Percentiles rank a stretch among this genome's conserved stretches.
These are phyloP conservation scores for Thecocarcelia acutangulata DNA, from an alignment of 2,888 invertebrate species.

Conservation along the genomic window DNA sequence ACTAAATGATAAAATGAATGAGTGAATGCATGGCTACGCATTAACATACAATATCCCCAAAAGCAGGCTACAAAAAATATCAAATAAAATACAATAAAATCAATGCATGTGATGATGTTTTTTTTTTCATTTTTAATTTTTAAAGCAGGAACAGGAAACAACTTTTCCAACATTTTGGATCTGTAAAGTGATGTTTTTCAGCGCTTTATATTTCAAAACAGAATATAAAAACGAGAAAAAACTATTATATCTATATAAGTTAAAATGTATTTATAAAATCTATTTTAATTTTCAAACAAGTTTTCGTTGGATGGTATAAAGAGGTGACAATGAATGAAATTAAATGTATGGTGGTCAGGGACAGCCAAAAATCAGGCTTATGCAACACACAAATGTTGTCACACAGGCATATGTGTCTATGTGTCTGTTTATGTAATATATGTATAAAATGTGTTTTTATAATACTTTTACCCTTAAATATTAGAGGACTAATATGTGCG, in stretches of 20 bases:
- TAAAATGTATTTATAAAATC: conserved; percentile 43
- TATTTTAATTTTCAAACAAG: conserved; percentile 46
- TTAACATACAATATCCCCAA: conserved; percentile 24
- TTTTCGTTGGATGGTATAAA: conserved; percentile 25
- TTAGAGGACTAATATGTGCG: conserved; percentile 46
- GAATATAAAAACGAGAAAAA: background rate
- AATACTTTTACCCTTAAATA: conserved; percentile 33
- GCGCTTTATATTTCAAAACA: conserved; percentile 30
- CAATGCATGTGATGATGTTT: conserved; percentile 9
- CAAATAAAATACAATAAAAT: conserved; percentile 28
- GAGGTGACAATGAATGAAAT: conserved; percentile 67
- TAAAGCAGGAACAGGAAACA: conserved; percentile 64
- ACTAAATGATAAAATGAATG: conserved; percentile 52
- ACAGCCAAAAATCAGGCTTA: conserved; percentile 54
- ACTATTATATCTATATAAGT: too few species aligned
- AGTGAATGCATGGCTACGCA: conserved; percentile 29
- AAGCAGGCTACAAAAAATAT: conserved; percentile 21
- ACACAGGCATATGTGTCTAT: conserved; percentile 2
- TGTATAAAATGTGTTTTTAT: too few species aligned
- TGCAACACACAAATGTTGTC: conserved; percentile 20
- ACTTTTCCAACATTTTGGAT: conserved; percentile 63
- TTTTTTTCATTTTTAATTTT: conserved; percentile 11
- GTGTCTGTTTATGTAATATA: conserved; percentile 8
- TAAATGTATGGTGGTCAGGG: conserved; percentile 70
- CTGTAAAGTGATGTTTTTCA: conserved; percentile 30